Evolutionary conservation across 2,113 vertebrate species (phyloP).

Genomic region (Eupsittula cactorum): DNA sequence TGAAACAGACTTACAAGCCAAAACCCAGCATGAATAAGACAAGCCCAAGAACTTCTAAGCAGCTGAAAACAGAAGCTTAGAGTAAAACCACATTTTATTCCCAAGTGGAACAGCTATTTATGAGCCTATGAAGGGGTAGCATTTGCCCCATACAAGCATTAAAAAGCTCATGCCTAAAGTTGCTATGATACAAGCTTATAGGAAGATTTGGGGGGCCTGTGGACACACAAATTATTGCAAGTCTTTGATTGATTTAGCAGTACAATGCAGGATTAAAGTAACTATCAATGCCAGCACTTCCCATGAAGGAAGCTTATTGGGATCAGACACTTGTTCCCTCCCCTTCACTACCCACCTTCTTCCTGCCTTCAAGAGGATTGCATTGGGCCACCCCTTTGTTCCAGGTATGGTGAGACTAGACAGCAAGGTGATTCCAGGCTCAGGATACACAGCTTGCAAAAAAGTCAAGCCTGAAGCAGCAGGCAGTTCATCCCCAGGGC

Average conservation of each 20-base stretch:
- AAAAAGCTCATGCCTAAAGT: neutral
- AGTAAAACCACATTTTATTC: neutral
- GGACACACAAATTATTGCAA: neutral
- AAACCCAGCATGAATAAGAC: neutral
- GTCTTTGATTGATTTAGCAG: accelerated
- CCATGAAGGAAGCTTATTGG: neutral
- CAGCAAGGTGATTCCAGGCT: neutral
- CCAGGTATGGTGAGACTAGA: neutral
- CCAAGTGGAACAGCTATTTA: neutral
- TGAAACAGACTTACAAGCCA: neutral
- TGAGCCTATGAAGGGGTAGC: neutral
- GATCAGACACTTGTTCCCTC: neutral
- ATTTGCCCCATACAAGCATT: neutral
- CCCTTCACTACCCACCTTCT: neutral
- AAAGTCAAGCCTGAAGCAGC: neutral
- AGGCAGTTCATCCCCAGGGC: neutral
- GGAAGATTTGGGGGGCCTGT: neutral
- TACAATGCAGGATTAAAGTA: neutral
- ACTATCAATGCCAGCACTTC: neutral
- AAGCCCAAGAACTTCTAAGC: neutral
- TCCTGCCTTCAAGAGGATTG: neutral
- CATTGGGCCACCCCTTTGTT: neutral
- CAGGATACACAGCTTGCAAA: neutral
- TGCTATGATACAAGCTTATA: neutral
- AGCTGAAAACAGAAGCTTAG: neutral